Conservation (phyloP, 2,113 vertebrate species). For the Ctenomys sociabilis region DNA sequence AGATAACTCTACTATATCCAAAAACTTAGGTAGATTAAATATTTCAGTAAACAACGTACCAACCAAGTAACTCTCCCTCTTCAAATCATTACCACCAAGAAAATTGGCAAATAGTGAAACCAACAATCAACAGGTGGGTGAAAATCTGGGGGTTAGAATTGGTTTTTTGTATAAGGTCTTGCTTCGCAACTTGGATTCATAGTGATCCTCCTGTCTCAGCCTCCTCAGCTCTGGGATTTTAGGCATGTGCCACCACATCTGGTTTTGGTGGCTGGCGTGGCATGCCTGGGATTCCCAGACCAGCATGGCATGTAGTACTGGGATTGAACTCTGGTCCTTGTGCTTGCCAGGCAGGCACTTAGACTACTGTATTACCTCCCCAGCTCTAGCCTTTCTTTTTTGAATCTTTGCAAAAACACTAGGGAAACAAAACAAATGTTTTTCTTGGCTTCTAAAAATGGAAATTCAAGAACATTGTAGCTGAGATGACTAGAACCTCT, state of each 20-base stretch:
- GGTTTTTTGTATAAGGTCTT: not conserved
- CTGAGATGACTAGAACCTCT: not conserved
- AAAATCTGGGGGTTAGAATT: not conserved
- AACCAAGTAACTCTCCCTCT: not conserved
- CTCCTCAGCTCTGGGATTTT: no score
- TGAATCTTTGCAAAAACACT: not conserved
- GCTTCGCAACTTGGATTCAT: no score
- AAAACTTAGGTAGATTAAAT: not conserved
- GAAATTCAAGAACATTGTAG: conserved; percentile 6
- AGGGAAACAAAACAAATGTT: conserved; percentile 14
- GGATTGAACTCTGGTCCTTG: no score
- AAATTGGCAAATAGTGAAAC: not conserved
- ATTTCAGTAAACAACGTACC: not conserved
- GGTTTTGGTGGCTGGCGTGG: no score
- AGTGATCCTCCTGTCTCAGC: no score
- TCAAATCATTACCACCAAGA: conserved; percentile 5
- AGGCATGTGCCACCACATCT: no score
- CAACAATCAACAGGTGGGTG: not conserved
- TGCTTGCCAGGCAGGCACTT: no score
- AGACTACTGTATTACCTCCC: no score
- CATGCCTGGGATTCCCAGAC: no score
- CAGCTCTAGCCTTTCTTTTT: not conserved
- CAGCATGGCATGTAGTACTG: no score
- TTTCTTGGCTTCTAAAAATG: conserved; percentile 5
- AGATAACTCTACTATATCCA: not conserved